A percentile compares a stretch with the other conserved stretches of the same genome.
Conservation (phyloP, 2,888 invertebrate genomes). For the Scaptomyza parva region DNA sequence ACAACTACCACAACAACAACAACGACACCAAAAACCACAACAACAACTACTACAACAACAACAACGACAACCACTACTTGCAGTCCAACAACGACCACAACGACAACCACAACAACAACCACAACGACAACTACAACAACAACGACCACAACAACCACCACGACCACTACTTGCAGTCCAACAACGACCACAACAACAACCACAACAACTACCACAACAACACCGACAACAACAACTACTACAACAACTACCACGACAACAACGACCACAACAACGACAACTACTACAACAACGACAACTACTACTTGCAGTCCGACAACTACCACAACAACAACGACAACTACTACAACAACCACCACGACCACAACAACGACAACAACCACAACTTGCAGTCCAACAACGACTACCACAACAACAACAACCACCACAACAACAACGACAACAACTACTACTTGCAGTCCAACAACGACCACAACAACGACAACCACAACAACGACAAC, state of each 20-base stretch:
- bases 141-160: conserved; percentile 21
- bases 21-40: conserved; percentile 12
- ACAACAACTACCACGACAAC: neutral
- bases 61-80: conserved; percentile 27
- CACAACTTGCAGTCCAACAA: conserved; percentile 11
- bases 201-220: neutral
- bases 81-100: conserved; percentile 9
- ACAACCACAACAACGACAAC: conserved; percentile 15
- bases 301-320: neutral
- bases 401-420: conserved; percentile 16
- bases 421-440: conserved; percentile 23
- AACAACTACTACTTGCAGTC: conserved; percentile 13
- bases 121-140: conserved; percentile 26
- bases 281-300: neutral
- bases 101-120: neutral
- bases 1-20: conserved; percentile 1
- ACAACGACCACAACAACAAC: conserved; percentile 20
- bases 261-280: conserved; percentile 1
- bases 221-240: neutral
- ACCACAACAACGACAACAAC: conserved; percentile 8
- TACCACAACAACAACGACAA: conserved; percentile 1
- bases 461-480: conserved; percentile 19
- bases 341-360: conserved; percentile 17
- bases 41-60: conserved; percentile 23
- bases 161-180: conserved; percentile 17